A percentile compares a stretch with the other conserved stretches of the same genome.
phyloP scores from a whole-genome alignment of 2,113 vertebrate species.

The Mormyrus lacerda region DNA sequence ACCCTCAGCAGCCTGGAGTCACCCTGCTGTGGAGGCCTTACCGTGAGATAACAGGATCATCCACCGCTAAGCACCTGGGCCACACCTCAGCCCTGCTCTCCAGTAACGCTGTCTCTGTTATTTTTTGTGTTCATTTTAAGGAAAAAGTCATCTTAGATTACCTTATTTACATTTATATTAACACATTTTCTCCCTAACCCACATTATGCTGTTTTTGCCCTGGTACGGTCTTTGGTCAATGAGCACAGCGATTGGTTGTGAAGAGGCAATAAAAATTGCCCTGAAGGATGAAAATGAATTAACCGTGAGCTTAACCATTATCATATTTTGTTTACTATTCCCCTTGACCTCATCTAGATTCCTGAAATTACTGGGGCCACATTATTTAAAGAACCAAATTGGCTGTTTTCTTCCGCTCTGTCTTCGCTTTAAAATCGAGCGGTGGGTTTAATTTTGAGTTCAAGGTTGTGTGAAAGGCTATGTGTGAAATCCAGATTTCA shows the following conservation, averaged over 20 bases:
- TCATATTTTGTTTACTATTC: conserved; percentile 6
- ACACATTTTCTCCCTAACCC: background rate
- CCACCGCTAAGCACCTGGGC: background rate
- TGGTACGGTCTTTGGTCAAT: background rate
- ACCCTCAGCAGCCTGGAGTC: background rate
- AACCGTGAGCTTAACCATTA: background rate
- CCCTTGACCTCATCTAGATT: background rate
- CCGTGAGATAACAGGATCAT: background rate
- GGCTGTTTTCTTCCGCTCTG: background rate
- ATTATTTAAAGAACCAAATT: background rate
- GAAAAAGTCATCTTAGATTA: background rate
- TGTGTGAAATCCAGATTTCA: background rate
- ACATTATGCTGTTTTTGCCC: conserved; percentile 4
- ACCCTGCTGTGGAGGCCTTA: background rate
- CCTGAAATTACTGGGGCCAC: background rate
- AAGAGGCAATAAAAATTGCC: background rate
- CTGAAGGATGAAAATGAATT: background rate
- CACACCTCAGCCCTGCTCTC: background rate
- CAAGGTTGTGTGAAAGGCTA: background rate
- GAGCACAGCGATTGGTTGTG: background rate
- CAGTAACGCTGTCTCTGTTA: background rate
- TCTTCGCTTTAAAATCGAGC: background rate
- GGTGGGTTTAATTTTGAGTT: background rate
- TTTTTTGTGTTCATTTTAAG: background rate
- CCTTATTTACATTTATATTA: conserved; percentile 20